phyloP scores from a whole-genome alignment of 2,113 vertebrate genomes.

The Phalacrocorax carbo region DNA sequence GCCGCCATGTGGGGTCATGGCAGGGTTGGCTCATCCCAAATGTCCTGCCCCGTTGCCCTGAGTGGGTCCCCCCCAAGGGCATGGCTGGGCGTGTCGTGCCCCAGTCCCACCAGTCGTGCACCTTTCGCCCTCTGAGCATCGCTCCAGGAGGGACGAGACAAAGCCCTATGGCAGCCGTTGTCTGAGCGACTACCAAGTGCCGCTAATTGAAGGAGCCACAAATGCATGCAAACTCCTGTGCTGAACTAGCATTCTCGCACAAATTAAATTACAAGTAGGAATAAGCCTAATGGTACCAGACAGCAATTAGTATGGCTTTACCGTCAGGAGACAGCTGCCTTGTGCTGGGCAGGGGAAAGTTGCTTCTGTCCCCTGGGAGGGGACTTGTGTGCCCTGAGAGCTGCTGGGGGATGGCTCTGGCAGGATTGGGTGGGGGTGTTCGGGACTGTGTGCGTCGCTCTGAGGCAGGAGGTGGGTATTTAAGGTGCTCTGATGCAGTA shows the following conservation, averaged over 20 bases:
- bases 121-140: not conserved
- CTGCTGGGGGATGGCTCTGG: not conserved
- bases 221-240: not conserved
- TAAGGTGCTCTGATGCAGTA: not conserved
- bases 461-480: not conserved
- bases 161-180: rapidly evolving
- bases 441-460: rapidly evolving
- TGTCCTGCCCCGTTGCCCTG: not conserved
- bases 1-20: rapidly evolving
- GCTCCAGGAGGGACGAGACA: rapidly evolving
- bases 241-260: not conserved
- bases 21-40: not conserved
- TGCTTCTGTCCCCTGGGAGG: not conserved
- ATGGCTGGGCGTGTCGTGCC: not conserved
- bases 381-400: not conserved
- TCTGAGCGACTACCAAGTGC: not conserved
- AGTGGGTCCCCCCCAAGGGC: not conserved
- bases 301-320: not conserved
- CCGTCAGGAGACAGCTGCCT: not conserved
- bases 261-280: not conserved
- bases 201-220: not conserved
- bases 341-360: not conserved
- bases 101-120: not conserved
- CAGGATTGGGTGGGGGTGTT: not conserved
- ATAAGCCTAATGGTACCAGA: not conserved